Conservation (phyloP, 1,140 invertebrate species). For the Pissodes strobi region DNA sequence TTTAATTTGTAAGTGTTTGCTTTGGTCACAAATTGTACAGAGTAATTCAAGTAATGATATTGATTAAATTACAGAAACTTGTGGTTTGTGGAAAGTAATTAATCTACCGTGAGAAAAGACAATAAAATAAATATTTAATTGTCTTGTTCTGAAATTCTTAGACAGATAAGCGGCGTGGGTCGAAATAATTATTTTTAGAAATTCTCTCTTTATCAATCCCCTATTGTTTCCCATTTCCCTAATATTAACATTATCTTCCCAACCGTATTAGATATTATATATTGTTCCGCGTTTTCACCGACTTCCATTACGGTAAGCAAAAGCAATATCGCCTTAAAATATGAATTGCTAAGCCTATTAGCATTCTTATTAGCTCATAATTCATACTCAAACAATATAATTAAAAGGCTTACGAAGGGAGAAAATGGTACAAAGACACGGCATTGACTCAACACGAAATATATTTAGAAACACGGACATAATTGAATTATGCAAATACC, state of each 20-base stretch:
- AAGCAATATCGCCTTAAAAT: slow-evolving; percentile 26
- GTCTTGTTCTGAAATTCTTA: no score
- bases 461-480: slow-evolving; percentile 13
- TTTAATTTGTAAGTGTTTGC: no score
- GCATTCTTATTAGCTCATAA: slow-evolving; percentile 34
- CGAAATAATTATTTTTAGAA: not conserved
- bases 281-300: slow-evolving; percentile 15
- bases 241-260: slow-evolving; percentile 10
- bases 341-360: slow-evolving; percentile 36
- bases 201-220: no score
- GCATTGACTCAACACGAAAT: slow-evolving; percentile 8
- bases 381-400: slow-evolving; percentile 33
- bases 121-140: no score
- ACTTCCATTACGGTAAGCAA: slow-evolving; percentile 21
- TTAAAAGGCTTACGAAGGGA: slow-evolving; percentile 30
- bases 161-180: no score
- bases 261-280: slow-evolving; percentile 10
- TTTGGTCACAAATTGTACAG: no score
- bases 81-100: no score
- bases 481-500: slow-evolving; percentile 24
- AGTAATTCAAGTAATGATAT: no score
- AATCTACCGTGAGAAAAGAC: no score
- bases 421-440: slow-evolving; percentile 16
- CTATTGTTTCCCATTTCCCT: slow-evolving; percentile 1
- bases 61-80: no score